These are phyloP conservation scores for Eulemur mongoz DNA, from an alignment of 2,797 vertebrate species.

Conservation along the genomic window DNA sequence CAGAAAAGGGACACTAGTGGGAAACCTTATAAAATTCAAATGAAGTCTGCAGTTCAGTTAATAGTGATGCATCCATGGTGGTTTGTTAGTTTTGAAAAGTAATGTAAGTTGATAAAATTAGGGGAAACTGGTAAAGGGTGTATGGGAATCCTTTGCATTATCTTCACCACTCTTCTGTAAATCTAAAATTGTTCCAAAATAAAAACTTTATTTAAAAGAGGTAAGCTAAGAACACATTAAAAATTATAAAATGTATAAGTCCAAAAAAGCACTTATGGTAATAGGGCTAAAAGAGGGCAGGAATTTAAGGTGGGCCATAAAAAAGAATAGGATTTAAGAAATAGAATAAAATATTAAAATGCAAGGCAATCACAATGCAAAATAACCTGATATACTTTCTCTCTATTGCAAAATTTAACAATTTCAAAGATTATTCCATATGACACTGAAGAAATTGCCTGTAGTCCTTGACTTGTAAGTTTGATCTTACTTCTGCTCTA, in stretches of 20 bases:
- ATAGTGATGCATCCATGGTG: background rate
- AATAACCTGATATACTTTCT: background rate
- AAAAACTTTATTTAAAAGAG: background rate
- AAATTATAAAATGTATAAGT: background rate
- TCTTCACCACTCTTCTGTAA: background rate
- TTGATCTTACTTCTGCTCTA: background rate
- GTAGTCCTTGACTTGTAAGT: background rate
- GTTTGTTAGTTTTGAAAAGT: background rate
- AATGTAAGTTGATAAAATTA: background rate
- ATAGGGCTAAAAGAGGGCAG: background rate
- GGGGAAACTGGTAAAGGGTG: accelerated
- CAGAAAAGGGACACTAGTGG: background rate
- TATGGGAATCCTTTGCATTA: background rate
- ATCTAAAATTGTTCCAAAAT: background rate
- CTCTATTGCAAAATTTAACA: background rate
- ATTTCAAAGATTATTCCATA: background rate
- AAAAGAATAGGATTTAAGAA: background rate
- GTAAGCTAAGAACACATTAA: background rate
- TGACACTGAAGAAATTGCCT: background rate
- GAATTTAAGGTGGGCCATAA: background rate
- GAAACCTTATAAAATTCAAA: background rate
- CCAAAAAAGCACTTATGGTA: no score
- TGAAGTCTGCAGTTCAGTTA: no score
- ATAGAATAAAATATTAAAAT: background rate
- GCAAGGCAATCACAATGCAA: background rate